A percentile compares a stretch with the other conserved stretches of the same genome.
These are phyloP conservation scores for Ochotona curzoniae DNA, from an alignment of 2,113 vertebrate species.

Conservation along the genomic window DNA sequence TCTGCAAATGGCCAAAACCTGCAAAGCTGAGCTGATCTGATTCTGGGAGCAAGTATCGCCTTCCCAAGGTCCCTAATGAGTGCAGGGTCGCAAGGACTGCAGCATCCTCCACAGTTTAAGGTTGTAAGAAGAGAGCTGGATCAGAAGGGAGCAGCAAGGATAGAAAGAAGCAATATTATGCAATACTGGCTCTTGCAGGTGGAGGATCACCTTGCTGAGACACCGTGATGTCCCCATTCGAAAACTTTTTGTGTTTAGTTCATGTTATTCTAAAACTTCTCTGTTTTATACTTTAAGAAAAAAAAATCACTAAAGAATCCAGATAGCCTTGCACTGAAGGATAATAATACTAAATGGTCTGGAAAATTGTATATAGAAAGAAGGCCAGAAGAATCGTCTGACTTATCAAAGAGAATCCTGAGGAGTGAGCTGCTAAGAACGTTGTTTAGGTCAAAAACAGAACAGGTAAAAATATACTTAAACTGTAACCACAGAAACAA, in stretches of 20 bases:
- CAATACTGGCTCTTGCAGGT: too few relatives aligned
- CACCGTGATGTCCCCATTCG: too few relatives aligned
- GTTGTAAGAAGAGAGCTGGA: too few relatives aligned
- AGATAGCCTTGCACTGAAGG: background rate
- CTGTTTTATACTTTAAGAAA: background rate
- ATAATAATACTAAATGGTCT: conserved; percentile 15
- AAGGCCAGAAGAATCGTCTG: background rate
- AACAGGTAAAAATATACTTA: conserved; percentile 41
- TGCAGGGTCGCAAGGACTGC: too few relatives aligned
- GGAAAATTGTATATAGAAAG: conserved; percentile 53
- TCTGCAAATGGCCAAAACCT: too few relatives aligned
- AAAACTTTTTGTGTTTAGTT: background rate
- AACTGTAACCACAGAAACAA: background rate
- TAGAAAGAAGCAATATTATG: too few relatives aligned
- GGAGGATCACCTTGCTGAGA: too few relatives aligned
- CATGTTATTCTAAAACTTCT: conserved; percentile 33
- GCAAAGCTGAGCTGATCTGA: too few relatives aligned
- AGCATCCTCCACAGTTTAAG: too few relatives aligned
- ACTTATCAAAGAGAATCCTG: conserved; percentile 25
- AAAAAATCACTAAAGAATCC: conserved; percentile 1
- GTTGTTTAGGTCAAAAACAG: conserved; percentile 13
- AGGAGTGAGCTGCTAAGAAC: conserved; percentile 41
- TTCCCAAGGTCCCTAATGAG: too few relatives aligned
- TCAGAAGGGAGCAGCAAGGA: too few relatives aligned
- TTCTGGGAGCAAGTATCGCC: too few relatives aligned